A percentile compares a stretch with the other conserved stretches of the same genome.
Conservation (phyloP, 2,888 invertebrate species). For the Gastracanthus pulcherrimus region DNA sequence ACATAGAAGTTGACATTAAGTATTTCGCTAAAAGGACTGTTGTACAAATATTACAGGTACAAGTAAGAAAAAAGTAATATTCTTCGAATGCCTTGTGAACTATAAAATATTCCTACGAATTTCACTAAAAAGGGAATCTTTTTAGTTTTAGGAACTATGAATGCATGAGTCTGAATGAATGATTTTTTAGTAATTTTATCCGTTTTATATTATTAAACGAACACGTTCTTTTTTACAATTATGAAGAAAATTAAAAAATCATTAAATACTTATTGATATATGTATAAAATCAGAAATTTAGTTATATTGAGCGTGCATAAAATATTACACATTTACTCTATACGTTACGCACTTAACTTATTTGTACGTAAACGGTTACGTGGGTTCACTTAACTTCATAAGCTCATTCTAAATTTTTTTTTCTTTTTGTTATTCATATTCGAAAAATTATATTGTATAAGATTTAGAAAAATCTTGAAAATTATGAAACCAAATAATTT, state of each 20-base stretch:
- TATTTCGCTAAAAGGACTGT: neutral
- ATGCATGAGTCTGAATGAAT: neutral
- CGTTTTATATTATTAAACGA: neutral
- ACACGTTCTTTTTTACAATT: neutral
- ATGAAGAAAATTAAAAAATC: neutral
- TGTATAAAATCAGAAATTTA: neutral
- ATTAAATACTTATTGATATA: neutral
- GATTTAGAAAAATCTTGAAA: neutral
- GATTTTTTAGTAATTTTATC: neutral
- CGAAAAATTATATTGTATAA: neutral
- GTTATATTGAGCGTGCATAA: neutral
- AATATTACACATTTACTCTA: neutral
- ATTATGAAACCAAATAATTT: conserved; percentile 60
- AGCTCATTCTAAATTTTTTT: neutral
- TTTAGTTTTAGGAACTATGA: neutral
- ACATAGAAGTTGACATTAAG: neutral
- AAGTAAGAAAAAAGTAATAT: neutral
- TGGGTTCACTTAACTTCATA: conserved; percentile 12
- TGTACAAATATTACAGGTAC: neutral
- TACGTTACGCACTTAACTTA: conserved; percentile 41
- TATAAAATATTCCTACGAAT: neutral
- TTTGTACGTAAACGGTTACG: conserved; percentile 15
- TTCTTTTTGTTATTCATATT: neutral
- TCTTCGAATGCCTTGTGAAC: neutral
- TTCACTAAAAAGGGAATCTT: neutral